A percentile compares a stretch with the other conserved stretches of the same genome.
Evolutionary conservation across 2,113 vertebrate genomes (phyloP).

Genomic region (Bostrychus sinensis): DNA sequence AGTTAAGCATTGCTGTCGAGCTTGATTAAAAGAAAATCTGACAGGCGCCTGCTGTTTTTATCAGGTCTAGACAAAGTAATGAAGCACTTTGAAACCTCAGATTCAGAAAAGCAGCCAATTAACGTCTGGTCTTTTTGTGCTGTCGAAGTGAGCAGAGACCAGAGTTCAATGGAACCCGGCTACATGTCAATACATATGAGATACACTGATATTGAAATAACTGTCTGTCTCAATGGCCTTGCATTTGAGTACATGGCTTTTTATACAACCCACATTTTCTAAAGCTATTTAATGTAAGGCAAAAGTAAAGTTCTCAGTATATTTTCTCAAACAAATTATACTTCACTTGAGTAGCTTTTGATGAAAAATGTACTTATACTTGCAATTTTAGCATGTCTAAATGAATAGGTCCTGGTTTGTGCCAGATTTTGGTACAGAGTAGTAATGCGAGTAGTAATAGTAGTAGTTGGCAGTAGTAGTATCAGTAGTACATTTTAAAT

Average conservation of each 20-base stretch:
- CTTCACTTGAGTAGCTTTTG: too few relatives aligned
- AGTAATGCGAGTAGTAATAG: too few relatives aligned
- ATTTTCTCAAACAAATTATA: too few relatives aligned
- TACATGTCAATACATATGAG: neutral
- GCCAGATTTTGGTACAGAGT: too few relatives aligned
- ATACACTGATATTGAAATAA: neutral
- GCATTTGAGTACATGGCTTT: neutral
- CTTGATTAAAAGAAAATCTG: slow-evolving; percentile 34
- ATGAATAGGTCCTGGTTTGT: too few relatives aligned
- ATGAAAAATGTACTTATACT: too few relatives aligned
- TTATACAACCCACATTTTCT: neutral
- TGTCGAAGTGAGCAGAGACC: neutral
- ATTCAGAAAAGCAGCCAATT: slow-evolving; percentile 12
- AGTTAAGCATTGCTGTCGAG: neutral
- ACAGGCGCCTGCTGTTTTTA: slow-evolving; percentile 16
- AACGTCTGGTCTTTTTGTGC: slow-evolving; percentile 2
- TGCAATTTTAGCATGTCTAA: too few relatives aligned
- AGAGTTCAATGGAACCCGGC: neutral
- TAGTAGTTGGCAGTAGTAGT: too few relatives aligned
- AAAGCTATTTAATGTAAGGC: too few relatives aligned
- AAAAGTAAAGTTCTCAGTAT: too few relatives aligned
- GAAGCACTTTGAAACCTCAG: slow-evolving; percentile 9
- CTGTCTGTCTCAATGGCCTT: neutral
- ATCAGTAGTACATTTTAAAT: too few relatives aligned
- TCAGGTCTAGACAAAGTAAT: slow-evolving; percentile 13